phyloP scores from a whole-genome alignment of 2,797 vertebrate genomes.

The Trichosurus vulpecula region DNA sequence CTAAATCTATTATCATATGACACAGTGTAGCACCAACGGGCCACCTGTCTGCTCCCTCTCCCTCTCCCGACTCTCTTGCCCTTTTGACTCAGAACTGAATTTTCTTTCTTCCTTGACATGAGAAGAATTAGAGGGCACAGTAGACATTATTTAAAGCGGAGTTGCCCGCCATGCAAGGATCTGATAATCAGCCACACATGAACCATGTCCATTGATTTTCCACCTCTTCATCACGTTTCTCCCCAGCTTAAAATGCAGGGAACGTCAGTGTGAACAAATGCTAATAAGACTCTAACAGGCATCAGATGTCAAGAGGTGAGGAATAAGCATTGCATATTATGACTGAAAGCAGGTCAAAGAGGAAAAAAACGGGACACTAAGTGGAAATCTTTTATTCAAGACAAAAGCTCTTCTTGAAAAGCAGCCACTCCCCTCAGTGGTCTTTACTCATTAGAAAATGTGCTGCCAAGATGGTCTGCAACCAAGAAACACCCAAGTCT shows the following conservation, averaged over 20 bases:
- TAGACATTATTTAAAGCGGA: conserved; percentile 65
- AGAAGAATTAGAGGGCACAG: conserved; percentile 54
- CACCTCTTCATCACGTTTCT: conserved; percentile 68
- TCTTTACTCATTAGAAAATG: conserved; percentile 64
- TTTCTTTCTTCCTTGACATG: conserved; percentile 35
- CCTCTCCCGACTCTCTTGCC: not conserved
- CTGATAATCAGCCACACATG: conserved; percentile 44
- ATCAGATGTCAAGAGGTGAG: conserved; percentile 65
- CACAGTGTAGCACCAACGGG: not conserved
- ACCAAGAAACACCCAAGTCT: conserved; percentile 67
- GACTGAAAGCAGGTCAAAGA: conserved; percentile 68
- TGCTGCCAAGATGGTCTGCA: not conserved
- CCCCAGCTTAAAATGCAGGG: conserved; percentile 65
- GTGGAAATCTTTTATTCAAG: conserved; percentile 54
- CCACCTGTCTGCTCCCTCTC: not conserved
- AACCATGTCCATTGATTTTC: conserved; percentile 55
- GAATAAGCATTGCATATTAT: conserved; percentile 68
- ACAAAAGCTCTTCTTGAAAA: conserved; percentile 55
- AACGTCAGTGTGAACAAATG: conserved; percentile 72
- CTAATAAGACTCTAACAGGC: conserved; percentile 73
- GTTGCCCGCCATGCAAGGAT: conserved; percentile 67
- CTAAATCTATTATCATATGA: not conserved
- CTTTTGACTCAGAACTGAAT: conserved; percentile 61
- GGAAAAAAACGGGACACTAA: conserved; percentile 63
- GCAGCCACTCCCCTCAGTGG: conserved; percentile 61